A percentile compares a stretch with the other conserved stretches of the same genome.
Evolutionary conservation across 2,888 invertebrate species (phyloP).

Genomic region (Parnassius apollo): DNA sequence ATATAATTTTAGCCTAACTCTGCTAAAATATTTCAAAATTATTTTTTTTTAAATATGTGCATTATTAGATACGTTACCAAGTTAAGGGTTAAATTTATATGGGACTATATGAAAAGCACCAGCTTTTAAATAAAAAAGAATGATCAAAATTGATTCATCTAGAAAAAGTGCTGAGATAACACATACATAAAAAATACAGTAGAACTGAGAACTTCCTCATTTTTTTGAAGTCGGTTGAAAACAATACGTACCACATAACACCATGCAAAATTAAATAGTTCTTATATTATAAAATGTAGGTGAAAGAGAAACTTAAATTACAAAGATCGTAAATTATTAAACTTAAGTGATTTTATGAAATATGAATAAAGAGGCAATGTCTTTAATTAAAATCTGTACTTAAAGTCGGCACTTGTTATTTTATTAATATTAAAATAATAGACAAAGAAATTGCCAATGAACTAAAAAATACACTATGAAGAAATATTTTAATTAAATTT

Average conservation of each 20-base stretch:
- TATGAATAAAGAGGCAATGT: constrained; percentile 29
- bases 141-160: no score
- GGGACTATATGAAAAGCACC: no score
- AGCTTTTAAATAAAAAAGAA: no score
- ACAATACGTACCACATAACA: constrained; percentile 71
- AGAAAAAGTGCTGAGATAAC: no score
- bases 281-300: constrained; percentile 36
- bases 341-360: constrained; percentile 21
- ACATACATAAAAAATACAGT: no score
- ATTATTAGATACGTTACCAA: no score
- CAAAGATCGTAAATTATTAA: constrained; percentile 26
- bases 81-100: no score
- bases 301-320: constrained; percentile 14
- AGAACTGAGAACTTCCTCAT: no score
- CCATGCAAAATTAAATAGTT: constrained; percentile 63
- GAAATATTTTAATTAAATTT: constrained; percentile 59
- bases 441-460: constrained; percentile 44
- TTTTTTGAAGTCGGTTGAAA: background rate
- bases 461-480: constrained; percentile 55
- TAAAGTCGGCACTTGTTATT: constrained; percentile 6
- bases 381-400: constrained; percentile 27
- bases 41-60: no score
- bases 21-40: no score
- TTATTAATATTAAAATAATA: background rate
- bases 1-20: no score